These are phyloP conservation scores for Ormyrus labotus DNA, from an alignment of 2,888 invertebrate genomes.

Conservation along the genomic window DNA sequence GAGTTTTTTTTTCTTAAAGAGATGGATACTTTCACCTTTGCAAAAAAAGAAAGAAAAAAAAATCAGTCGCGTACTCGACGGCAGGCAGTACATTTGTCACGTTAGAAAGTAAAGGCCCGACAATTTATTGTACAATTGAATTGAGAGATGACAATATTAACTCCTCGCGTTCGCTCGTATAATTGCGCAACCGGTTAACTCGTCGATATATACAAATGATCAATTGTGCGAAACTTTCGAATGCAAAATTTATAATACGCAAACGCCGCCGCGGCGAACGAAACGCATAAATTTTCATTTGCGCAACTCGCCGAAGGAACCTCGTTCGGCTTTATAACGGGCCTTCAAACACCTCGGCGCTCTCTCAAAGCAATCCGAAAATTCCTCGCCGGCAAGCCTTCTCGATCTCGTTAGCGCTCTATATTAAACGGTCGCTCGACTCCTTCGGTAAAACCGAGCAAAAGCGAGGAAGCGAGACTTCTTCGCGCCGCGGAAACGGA, in stretches of 20 bases:
- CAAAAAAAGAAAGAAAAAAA: no score
- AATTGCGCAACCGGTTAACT: not conserved
- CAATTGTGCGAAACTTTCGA: conserved; percentile 8
- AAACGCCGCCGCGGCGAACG: not conserved
- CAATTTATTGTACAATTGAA: no score
- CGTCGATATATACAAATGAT: conserved; percentile 11
- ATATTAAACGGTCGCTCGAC: no score
- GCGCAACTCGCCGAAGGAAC: not conserved
- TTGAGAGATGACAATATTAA: no score
- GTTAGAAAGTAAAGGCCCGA: no score
- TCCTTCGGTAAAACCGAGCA: no score
- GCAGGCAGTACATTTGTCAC: no score
- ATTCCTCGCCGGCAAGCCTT: conserved; percentile 24
- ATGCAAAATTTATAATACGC: conserved; percentile 1
- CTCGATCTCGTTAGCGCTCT: conserved; percentile 16
- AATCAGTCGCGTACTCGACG: no score
- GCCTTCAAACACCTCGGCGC: conserved; percentile 25
- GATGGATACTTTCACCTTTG: no score
- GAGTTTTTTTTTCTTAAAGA: no score
- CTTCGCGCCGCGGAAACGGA: not conserved
- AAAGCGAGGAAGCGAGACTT: no score
- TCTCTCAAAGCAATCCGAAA: conserved; percentile 7
- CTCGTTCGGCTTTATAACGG: not conserved
- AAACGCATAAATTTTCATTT: conserved; percentile 5
- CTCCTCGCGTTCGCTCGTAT: not conserved